phyloP scores from a whole-genome alignment of 2,888 invertebrate species.

The Ennomos quercinarius region DNA sequence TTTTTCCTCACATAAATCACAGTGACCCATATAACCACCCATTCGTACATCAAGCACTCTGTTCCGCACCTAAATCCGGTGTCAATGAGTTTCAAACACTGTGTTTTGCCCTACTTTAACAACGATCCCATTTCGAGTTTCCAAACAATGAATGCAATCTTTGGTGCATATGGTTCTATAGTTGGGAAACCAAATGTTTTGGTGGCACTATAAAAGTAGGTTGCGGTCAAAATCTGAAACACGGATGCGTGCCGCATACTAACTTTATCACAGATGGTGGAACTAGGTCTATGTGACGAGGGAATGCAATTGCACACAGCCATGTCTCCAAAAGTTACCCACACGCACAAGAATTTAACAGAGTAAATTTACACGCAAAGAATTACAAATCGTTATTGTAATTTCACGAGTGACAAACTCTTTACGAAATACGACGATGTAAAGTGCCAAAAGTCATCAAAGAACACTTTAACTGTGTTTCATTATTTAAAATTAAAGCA shows the following conservation, averaged over 20 bases:
- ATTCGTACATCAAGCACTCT: conserved; percentile 10
- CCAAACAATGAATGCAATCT: conserved; percentile 26
- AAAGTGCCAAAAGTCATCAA: conserved; percentile 45
- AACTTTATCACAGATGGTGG: conserved; percentile 36
- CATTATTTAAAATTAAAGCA: conserved; percentile 1
- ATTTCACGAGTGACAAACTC: conserved; percentile 37
- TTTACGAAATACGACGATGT: conserved; percentile 34
- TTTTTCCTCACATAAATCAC: conserved; percentile 38
- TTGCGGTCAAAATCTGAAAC: conserved; percentile 16
- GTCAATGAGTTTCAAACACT: conserved; percentile 37
- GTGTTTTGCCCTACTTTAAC: conserved; percentile 55
- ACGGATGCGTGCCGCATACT: conserved; percentile 15
- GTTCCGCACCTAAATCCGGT: conserved; percentile 35
- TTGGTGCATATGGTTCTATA: conserved; percentile 27
- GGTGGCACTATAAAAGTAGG: conserved; percentile 10
- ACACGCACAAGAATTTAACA: conserved; percentile 30
- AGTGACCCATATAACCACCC: conserved; percentile 11
- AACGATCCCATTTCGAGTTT: conserved; percentile 21
- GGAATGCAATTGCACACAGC: conserved; percentile 25
- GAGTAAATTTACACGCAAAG: conserved; percentile 36
- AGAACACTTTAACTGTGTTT: conserved; percentile 7
- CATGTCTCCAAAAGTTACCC: conserved; percentile 13
- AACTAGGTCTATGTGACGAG: conserved; percentile 27
- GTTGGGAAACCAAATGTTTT: conserved; percentile 24
- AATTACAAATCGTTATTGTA: conserved; percentile 42